phyloP scores from a whole-genome alignment of 2,888 invertebrate genomes.

The Agrochola lychnidis region DNA sequence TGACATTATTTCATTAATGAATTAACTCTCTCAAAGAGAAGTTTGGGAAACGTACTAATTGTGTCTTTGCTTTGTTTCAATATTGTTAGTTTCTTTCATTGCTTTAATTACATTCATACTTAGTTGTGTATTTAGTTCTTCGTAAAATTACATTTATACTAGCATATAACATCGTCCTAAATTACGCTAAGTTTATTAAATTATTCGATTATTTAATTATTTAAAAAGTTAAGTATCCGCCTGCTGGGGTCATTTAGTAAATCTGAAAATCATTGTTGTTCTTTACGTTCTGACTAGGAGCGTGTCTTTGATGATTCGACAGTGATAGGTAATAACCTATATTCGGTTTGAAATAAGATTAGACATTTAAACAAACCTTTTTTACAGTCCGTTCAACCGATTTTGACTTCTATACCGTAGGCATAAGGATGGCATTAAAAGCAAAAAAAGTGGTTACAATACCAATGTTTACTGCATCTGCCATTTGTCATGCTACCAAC shows the following conservation, averaged over 20 bases:
- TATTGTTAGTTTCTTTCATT: background rate
- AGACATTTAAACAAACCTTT: too few species aligned
- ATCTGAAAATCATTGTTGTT: conserved; percentile 27
- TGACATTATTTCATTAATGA: conserved; percentile 30
- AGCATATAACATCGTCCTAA: background rate
- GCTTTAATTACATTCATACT: conserved; percentile 9
- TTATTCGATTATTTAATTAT: too few species aligned
- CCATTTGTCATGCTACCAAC: too few species aligned
- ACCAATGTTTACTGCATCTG: too few species aligned
- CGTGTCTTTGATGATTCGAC: conserved; percentile 19
- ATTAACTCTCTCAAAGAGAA: conserved; percentile 28
- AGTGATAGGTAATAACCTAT: conserved; percentile 21
- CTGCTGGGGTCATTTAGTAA: conserved; percentile 28
- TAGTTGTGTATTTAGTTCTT: background rate
- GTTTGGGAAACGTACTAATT: conserved; percentile 11
- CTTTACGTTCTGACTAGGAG: conserved; percentile 12
- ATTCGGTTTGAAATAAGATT: too few species aligned
- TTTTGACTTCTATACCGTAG: too few species aligned
- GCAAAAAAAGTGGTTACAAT: too few species aligned
- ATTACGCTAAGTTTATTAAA: background rate
- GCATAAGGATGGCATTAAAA: too few species aligned
- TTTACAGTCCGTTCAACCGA: too few species aligned
- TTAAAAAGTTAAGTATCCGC: background rate
- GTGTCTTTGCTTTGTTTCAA: background rate
- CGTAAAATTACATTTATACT: background rate